phyloP scores from a whole-genome alignment of 2,113 vertebrate genomes.

The Cygnus buccinator region DNA sequence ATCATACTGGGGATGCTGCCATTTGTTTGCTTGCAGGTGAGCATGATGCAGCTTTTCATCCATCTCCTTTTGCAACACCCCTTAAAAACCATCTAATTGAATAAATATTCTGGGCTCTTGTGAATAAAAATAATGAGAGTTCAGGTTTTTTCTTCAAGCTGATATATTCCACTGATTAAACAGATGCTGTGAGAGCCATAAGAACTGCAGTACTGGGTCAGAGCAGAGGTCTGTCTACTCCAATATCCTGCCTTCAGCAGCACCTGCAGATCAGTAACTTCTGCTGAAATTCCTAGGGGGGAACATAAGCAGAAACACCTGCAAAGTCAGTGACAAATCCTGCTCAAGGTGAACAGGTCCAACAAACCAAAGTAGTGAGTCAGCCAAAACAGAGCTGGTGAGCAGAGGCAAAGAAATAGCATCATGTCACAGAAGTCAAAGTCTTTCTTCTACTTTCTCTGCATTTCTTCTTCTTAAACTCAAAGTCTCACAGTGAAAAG shows the following conservation, averaged over 20 bases:
- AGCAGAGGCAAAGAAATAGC: not conserved
- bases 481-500: not conserved
- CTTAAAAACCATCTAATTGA: not conserved
- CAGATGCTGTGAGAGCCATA: not conserved
- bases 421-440: too few relatives aligned
- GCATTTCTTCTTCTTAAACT: not conserved
- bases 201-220: not conserved
- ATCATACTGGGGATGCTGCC: constrained; percentile 8
- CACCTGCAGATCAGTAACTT: not conserved
- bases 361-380: not conserved
- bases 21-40: constrained; percentile 59
- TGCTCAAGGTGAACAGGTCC: not conserved
- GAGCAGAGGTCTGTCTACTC: not conserved
- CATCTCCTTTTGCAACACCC: constrained; percentile 43
- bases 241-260: not conserved
- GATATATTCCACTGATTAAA: not conserved
- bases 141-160: not conserved
- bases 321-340: not conserved
- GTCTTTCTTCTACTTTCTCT: not conserved
- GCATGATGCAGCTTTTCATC: constrained; percentile 34
- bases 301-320: not conserved
- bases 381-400: not conserved
- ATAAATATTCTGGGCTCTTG: not conserved
- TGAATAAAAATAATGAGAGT: not conserved
- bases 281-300: not conserved